Conservation (phyloP, 2,888 invertebrate genomes). For the Encarsia formosa region DNA sequence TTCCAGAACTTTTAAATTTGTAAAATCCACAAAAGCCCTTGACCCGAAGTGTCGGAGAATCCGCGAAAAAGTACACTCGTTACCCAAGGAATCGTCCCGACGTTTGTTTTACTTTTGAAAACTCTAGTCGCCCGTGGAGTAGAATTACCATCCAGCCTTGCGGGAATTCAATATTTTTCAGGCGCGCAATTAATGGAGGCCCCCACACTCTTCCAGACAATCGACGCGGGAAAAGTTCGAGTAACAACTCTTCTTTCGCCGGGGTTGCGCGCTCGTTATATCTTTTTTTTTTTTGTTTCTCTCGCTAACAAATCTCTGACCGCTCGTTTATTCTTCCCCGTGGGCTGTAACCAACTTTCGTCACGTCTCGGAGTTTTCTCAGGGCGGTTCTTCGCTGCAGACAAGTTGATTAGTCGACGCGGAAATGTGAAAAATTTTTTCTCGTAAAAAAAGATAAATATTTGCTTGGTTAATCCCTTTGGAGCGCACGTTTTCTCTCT, state of each 20-base stretch:
- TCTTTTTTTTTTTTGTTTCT: conserved; percentile 9
- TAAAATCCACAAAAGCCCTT: conserved; percentile 11
- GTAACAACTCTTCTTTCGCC: conserved; percentile 6
- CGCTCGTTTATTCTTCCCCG: conserved; percentile 7
- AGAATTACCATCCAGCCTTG: too few relatives aligned
- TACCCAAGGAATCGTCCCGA: background rate
- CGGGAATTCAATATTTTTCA: too few relatives aligned
- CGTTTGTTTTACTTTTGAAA: conserved; percentile 7
- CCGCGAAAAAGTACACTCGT: conserved; percentile 9
- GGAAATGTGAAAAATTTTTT: conserved; percentile 6
- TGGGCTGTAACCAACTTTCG: background rate
- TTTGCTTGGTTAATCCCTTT: conserved; percentile 15
- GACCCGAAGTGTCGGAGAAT: background rate
- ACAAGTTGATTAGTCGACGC: conserved; percentile 8
- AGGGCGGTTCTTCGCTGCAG: too few relatives aligned
- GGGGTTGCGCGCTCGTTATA: conserved; percentile 3
- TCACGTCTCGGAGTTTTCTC: background rate
- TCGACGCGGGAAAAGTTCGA: conserved; percentile 13
- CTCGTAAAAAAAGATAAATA: conserved; percentile 14
- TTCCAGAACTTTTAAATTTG: conserved; percentile 18
- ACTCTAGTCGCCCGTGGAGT: too few relatives aligned
- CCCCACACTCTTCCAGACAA: conserved; percentile 4
- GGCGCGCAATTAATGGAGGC: too few relatives aligned
- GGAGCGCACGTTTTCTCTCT: background rate
- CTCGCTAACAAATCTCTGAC: conserved; percentile 5